Base-by-base conservation (phyloP, 2,113 vertebrate species). In the Myrmecobius fasciatus region DNA sequence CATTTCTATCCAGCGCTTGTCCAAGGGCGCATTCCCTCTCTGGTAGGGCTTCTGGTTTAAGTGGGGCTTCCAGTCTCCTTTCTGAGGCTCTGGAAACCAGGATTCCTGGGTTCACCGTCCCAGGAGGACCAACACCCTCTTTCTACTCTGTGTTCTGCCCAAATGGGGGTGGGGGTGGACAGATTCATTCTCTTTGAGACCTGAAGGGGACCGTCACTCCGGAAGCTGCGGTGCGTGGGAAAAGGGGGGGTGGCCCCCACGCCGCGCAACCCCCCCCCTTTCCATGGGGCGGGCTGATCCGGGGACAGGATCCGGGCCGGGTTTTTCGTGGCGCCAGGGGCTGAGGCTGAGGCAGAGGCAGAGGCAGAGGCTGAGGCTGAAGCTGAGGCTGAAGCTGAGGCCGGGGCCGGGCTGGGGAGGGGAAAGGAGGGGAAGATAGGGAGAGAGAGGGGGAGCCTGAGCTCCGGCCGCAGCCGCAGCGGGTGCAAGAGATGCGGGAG, bases 401-500 rank as follows among this genome's bases (percentile, higher is more conserved):
- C 53, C 52, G 49, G 49, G n/a, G 67, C 67, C 36, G 25, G 83
- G 60, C 60, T 67, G 60, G 54, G 83, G 48, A 89, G 90, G 83
- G 91, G 92, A 91, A 92, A 67, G 54, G 49, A 89, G 90, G 88
- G 91, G 94, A 91, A 92, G 89, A 89, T 90, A 93, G 25, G 4
- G 0, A 92, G 91, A 95, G 96, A 96, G 97, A 96, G 96, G 95
- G 94, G 43, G 97, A 96, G 96, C 93, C 89, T 95, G 95, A 97
- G 97, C 96, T 93, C 96, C 97, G 94, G 97, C 97, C 94, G 96
- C 97, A 56, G 95, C 94, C 91, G 95, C 95, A 92, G 95, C 96
- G 90, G 96, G 97, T 95, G 92, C 56, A 89, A 90, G 60, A 97
- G 96, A 97, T 97, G 96, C 93, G 95, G 96, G 95, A 96, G 88